Conservation (phyloP, 2,797 vertebrate genomes). For the Lithobates sylvaticus region DNA sequence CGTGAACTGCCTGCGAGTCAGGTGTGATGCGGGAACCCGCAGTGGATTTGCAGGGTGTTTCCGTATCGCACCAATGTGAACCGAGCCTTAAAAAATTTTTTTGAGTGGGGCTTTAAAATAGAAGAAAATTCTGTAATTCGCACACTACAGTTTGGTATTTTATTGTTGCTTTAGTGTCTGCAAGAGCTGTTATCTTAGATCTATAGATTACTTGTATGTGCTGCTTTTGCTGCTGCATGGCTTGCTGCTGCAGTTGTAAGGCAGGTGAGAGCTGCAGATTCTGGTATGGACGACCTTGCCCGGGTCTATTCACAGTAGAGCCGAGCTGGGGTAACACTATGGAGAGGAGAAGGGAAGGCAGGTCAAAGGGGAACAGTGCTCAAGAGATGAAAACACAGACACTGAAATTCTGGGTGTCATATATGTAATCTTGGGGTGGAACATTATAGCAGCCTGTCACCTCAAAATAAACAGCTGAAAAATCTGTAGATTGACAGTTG, state of each 20-base stretch:
- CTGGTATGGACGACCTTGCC: slow-evolving; percentile 92
- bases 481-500: no score
- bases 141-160: not conserved
- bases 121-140: not conserved
- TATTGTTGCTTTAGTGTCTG: slow-evolving; percentile 45
- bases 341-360: slow-evolving; percentile 76
- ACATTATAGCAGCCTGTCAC: no score
- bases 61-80: no score
- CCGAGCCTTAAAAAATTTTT: no score
- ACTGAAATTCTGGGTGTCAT: not conserved
- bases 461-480: no score
- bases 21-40: no score
- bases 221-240: slow-evolving; percentile 87
- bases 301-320: slow-evolving; percentile 95
- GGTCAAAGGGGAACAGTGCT: slow-evolving; percentile 69
- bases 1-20: no score
- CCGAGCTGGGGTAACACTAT: slow-evolving; percentile 98
- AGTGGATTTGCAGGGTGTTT: no score
- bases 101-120: not conserved
- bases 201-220: slow-evolving; percentile 98
- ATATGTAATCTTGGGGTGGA: no score
- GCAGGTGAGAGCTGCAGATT: slow-evolving; percentile 91
- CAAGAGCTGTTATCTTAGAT: slow-evolving; percentile 72
- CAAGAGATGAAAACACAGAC: slow-evolving; percentile 22
- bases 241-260: slow-evolving; percentile 85